Base-by-base conservation (phyloP, 2,888 invertebrate species). In the Phaonia tiefii region DNA sequence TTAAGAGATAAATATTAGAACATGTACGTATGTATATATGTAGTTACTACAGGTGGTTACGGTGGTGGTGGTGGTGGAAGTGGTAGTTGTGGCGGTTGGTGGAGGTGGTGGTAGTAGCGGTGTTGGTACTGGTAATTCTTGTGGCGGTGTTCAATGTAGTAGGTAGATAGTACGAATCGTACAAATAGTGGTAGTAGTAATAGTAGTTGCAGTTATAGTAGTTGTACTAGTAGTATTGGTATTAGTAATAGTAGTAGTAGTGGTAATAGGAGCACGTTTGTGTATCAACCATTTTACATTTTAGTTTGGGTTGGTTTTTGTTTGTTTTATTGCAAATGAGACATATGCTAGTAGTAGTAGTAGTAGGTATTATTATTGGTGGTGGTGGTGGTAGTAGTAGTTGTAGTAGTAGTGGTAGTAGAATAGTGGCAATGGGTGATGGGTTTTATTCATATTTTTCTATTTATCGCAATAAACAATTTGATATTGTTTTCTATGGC, bases 21-120 rank as follows among this genome's bases (percentile, higher is more conserved):
- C 75, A 76, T 76, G 58, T 58, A n/a, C n/a, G n/a, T n/a, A n/a
- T n/a, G n/a, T n/a, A n/a, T n/a, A n/a, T n/a, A 58, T 31, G 75
- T 72, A 72, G 67, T 78, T 81, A 75, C 81, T 81, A 81, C 81
- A 75, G 75, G 72, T 81, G 75, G 60, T 71, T 31, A 26, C 11
- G 42, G 71, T 71, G 22, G 63, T 67, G 26, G 80, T 76, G 39
- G 67, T 31, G 46, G 72, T 63, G 39, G 63, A 51, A 13, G 75
- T 76, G 46, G 67, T 75, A 46, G 22, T 26, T 31, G 63, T 67
- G n/a, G 31, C 58, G 67, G 67, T 44, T 46, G 31, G 25, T 65
- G 25, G 66, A 56, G 4, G 44, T 42, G 46, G 58, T 58, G 46
- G 39, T 72, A 54, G 76, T 71, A 31, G 58, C 72, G 67, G 71